Evolutionary conservation across 2,113 vertebrate species (phyloP).

Genomic region (Spea multiplicata): DNA sequence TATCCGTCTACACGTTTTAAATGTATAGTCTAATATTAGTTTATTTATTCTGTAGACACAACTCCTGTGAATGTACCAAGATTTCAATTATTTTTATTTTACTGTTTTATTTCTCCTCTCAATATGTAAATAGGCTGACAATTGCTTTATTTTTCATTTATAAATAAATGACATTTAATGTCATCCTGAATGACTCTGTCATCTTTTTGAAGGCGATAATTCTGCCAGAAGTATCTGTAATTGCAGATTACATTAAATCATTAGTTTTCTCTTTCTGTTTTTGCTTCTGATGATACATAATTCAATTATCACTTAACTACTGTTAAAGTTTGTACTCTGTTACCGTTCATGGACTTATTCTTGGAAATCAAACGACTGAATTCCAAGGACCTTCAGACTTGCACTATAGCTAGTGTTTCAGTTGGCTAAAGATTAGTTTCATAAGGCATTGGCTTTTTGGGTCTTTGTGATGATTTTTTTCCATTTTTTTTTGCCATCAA

Average conservation of each 20-base stretch:
- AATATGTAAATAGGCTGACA: constrained; percentile 72
- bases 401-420: no score
- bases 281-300: no score
- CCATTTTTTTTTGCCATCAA: no score
- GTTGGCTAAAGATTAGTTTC: no score
- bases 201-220: constrained; percentile 64
- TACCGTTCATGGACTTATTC: no score
- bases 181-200: constrained; percentile 75
- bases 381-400: no score
- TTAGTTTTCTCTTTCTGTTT: no score
- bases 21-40: constrained; percentile 63
- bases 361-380: no score
- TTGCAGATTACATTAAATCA: background rate
- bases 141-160: constrained; percentile 61
- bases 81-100: constrained; percentile 50
- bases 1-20: constrained; percentile 44
- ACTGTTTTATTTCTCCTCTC: constrained; percentile 61
- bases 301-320: no score
- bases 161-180: constrained; percentile 75
- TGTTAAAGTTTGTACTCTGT: no score
- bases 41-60: constrained; percentile 75
- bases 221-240: background rate
- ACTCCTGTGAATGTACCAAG: constrained; percentile 70
- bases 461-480: no score
- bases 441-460: no score